Evolutionary conservation across 1,140 invertebrate species (phyloP).

Genomic region (Nylanderia fulva): DNA sequence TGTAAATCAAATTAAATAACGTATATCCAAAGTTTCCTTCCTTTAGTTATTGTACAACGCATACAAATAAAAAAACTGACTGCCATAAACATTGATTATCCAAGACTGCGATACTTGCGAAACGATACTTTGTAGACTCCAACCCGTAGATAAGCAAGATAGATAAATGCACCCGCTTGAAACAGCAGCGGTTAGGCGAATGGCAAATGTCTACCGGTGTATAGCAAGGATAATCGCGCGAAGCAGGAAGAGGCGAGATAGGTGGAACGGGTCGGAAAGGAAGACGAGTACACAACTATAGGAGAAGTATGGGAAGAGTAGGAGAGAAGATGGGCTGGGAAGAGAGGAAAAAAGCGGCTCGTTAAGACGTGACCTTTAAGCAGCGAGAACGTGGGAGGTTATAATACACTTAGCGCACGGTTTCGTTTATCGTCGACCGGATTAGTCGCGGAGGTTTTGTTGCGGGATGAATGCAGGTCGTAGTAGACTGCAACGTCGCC

Average conservation of each 20-base stretch:
- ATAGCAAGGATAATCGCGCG: slow-evolving; percentile 50
- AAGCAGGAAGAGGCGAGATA: slow-evolving; percentile 47
- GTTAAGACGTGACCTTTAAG: slow-evolving; percentile 84
- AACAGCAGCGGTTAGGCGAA: slow-evolving; percentile 23
- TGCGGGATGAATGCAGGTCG: slow-evolving; percentile 84
- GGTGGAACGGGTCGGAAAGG: background rate
- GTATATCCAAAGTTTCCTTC: background rate
- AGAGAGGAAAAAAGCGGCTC: slow-evolving; percentile 76
- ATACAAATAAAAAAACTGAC: slow-evolving; percentile 13
- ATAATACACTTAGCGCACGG: slow-evolving; percentile 83
- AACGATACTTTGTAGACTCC: slow-evolving; percentile 35
- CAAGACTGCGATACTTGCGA: background rate
- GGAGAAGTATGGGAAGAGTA: background rate
- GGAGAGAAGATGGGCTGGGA: background rate
- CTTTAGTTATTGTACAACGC: background rate
- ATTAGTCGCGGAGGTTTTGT: slow-evolving; percentile 78
- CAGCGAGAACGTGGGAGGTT: slow-evolving; percentile 82
- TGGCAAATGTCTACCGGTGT: slow-evolving; percentile 37
- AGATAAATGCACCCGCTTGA: slow-evolving; percentile 31
- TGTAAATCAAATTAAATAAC: too few species aligned
- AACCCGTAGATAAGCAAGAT: background rate
- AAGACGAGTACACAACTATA: slow-evolving; percentile 20
- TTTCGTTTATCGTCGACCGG: slow-evolving; percentile 81
- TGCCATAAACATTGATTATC: slow-evolving; percentile 3
- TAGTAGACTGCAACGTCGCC: slow-evolving; percentile 67